These are phyloP conservation scores for Dascyllus trimaculatus DNA, from an alignment of 2,113 vertebrate genomes.

Conservation along the genomic window DNA sequence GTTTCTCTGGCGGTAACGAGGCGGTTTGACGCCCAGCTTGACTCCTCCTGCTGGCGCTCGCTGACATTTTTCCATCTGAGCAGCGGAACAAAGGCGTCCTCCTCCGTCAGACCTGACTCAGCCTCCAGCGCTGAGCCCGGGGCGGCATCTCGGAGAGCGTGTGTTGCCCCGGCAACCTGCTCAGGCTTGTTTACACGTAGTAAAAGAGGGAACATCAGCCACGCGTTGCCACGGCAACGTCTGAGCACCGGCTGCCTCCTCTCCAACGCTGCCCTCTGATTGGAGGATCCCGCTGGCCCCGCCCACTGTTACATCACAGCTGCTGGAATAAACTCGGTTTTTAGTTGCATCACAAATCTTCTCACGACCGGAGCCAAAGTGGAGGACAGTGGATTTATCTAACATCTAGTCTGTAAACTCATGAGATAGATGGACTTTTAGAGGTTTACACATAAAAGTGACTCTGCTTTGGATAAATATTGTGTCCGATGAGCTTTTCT, in stretches of 20 bases:
- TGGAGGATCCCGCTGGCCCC: not conserved
- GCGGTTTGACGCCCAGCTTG: not conserved
- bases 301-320: conserved; percentile 10
- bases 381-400: too few species aligned
- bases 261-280: not conserved
- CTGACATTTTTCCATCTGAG: not conserved
- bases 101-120: not conserved
- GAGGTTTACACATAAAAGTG: too few species aligned
- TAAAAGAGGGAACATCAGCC: conserved; percentile 36
- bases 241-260: not conserved
- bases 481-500: too few species aligned
- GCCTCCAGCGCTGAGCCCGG: not conserved
- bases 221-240: conserved; percentile 17
- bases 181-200: conserved; percentile 58
- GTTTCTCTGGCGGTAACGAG: not conserved
- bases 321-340: too few species aligned
- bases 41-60: not conserved
- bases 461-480: too few species aligned
- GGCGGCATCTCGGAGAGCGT: conserved; percentile 27
- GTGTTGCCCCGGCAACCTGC: conserved; percentile 75
- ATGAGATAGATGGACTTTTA: too few species aligned
- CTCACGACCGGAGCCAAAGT: too few species aligned
- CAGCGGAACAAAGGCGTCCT: not conserved
- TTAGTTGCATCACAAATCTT: too few species aligned
- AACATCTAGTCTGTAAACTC: too few species aligned